Base-by-base conservation (phyloP, 1,140 invertebrate species). In the Trialeurodes vaporariorum region DNA sequence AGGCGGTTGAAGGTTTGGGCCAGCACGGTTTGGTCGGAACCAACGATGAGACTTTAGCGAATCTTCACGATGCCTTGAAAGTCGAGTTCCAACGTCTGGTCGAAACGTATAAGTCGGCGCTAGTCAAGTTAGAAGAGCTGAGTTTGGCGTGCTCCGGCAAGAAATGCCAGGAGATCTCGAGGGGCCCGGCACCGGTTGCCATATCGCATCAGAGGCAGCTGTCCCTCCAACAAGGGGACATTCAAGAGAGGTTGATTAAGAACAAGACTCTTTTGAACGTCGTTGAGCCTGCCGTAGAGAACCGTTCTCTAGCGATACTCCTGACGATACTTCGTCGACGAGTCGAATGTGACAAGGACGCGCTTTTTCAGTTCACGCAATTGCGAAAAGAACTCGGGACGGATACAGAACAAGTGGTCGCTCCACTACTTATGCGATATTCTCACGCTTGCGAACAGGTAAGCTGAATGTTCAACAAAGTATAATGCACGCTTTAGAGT, bases 261-360 rank as follows among this genome's bases (percentile, higher is more conserved):
- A 96, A 96, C 78, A 93, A 94, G 77, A 91, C 89, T 0, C 78
- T 96, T 25, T 79, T 94, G 61, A 94, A 93, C 71, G 87, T 91
- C 27, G 81, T 95, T 61, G 92, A 96, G 76, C 84, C 84, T 11
- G 80, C 82, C 1, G 72, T 84, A 17, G 78, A 78, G 34, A 83
- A 82, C 71, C 79, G 82, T 67, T 82, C 80, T 17, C 73, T 86
- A 64, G 82, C 82, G 65, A 81, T 84, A 65, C 76, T 86, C 2
- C 76, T 77, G 22, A 70, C 79, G 11, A 86, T 87, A 69, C 77
- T 89, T 23, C 83, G 85, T 69, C 77, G 84, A 25, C 75, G 87
- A 23, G 84, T 89, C 64, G 85, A 89, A 69, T 83, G 84, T 69
- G 87, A 89, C 77, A 89, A 89, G 75, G 84, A 87, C 68, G 82